Percentiles rank a stretch among this genome's conserved stretches.
Evolutionary conservation across 2,888 invertebrate genomes (phyloP).

Genomic region (Acronicta leporina): DNA sequence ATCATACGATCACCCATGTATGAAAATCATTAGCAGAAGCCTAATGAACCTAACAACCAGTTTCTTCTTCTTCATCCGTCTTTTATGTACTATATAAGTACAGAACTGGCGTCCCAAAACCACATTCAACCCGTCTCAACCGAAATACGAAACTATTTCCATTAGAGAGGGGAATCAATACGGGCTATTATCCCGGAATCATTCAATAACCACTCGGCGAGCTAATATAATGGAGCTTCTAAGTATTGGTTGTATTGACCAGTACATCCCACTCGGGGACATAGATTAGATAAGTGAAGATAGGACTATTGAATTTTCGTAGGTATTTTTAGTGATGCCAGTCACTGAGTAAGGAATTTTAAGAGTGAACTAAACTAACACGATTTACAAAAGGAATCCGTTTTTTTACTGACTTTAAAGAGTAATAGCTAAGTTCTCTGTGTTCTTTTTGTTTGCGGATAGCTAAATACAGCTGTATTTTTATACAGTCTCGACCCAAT

Average conservation of each 20-base stretch:
- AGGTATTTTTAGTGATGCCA: constrained; percentile 5
- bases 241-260: constrained; percentile 24
- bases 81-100: no score
- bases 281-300: constrained; percentile 18
- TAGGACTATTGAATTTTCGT: constrained; percentile 5
- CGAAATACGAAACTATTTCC: constrained; percentile 61
- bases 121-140: constrained; percentile 30
- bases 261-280: constrained; percentile 4
- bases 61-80: no score
- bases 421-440: no score
- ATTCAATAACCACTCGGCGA: constrained; percentile 58
- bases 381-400: no score
- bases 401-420: no score
- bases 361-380: neutral
- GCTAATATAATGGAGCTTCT: constrained; percentile 56
- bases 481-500: no score
- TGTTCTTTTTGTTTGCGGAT: no score
- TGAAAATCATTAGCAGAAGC: no score
- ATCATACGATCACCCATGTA: no score
- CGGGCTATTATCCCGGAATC: constrained; percentile 54
- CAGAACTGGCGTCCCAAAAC: constrained; percentile 15
- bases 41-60: no score
- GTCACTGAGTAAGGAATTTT: neutral
- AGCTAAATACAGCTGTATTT: no score
- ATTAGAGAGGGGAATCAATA: constrained; percentile 62